Conservation (phyloP, 2,888 invertebrate genomes). For the Cataglyphis rosenhaueri region DNA sequence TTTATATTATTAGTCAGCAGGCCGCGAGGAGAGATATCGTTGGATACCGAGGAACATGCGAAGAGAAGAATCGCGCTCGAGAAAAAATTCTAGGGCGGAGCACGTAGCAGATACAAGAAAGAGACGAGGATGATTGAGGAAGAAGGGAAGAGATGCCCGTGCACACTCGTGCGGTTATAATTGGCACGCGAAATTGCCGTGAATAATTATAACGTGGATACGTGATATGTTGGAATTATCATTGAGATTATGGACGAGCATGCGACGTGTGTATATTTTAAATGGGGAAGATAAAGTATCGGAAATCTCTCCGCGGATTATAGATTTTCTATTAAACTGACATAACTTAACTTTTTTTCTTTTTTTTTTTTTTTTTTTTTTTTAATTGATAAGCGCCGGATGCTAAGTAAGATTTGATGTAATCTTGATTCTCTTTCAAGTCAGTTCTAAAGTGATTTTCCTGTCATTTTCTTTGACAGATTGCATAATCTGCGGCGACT, state of each 20-base stretch:
- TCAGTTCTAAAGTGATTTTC: not conserved
- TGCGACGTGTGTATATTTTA: constrained; percentile 15
- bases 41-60: not conserved
- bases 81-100: constrained; percentile 16
- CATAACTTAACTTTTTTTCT: not conserved
- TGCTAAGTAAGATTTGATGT: not conserved
- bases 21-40: constrained; percentile 7
- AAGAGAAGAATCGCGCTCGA: not conserved
- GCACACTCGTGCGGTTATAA: constrained; percentile 44
- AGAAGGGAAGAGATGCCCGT: constrained; percentile 9
- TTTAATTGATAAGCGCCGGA: not conserved
- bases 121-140: constrained; percentile 1
- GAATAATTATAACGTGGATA: constrained; percentile 25
- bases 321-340: not conserved
- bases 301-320: not conserved
- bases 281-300: constrained; percentile 3
- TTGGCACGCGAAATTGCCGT: constrained; percentile 37
- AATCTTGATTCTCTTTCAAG: not conserved
- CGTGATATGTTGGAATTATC: constrained; percentile 23
- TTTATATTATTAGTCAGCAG: constrained; percentile 76
- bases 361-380: too few species aligned
- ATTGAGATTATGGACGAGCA: not conserved
- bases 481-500: not conserved
- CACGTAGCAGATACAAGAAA: constrained; percentile 28
- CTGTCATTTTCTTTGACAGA: not conserved